These are phyloP conservation scores for Griposia aprilina DNA, from an alignment of 2,888 invertebrate species.

Conservation along the genomic window DNA sequence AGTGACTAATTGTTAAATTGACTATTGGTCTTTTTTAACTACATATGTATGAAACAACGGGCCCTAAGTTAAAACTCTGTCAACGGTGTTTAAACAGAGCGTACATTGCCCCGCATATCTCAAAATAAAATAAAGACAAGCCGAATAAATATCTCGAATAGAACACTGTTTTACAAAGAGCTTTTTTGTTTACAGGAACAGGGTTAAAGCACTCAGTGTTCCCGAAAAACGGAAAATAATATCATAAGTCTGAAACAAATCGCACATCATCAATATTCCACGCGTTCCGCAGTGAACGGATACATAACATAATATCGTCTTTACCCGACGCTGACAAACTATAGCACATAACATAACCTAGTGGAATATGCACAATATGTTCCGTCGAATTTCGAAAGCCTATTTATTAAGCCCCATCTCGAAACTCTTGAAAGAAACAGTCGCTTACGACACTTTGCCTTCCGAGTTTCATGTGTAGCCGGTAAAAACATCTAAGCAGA, in stretches of 20 bases:
- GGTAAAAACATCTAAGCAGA: neutral
- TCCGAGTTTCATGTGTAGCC: neutral
- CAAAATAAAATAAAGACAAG: constrained; percentile 4
- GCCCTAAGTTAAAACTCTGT: neutral
- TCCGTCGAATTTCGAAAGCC: constrained; percentile 45
- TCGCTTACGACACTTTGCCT: constrained; percentile 32
- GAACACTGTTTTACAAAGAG: constrained; percentile 37
- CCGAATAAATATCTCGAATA: constrained; percentile 15
- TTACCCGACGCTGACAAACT: constrained; percentile 50
- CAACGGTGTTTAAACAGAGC: neutral
- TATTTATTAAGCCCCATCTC: constrained; percentile 45
- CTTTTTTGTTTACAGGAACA: constrained; percentile 25
- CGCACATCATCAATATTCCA: constrained; percentile 51
- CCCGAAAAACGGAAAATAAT: constrained; percentile 36
- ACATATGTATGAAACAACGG: too few relatives aligned
- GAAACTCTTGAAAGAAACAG: constrained; percentile 18
- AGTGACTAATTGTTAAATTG: too few relatives aligned
- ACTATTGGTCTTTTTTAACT: too few relatives aligned
- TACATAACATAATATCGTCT: constrained; percentile 40
- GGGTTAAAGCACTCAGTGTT: constrained; percentile 36
- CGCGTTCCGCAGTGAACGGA: constrained; percentile 48
- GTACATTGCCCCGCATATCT: neutral
- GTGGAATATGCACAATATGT: constrained; percentile 51
- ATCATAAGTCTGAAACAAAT: constrained; percentile 54
- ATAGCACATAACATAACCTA: constrained; percentile 14